phyloP scores from a whole-genome alignment of 2,113 vertebrate genomes.

The Stigmatopora nigra region DNA sequence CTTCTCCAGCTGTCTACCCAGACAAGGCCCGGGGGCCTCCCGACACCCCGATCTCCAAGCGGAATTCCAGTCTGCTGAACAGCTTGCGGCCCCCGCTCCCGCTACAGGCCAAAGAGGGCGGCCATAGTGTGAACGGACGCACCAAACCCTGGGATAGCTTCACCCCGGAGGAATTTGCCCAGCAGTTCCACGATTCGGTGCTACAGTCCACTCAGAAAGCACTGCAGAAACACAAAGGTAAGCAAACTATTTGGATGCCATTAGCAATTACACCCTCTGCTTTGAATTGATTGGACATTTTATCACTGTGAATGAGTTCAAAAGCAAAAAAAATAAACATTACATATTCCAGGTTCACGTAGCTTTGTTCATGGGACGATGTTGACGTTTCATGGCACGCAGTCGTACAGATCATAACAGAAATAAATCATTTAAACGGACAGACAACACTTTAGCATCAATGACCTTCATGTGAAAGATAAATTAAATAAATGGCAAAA shows the following conservation, averaged over 20 bases:
- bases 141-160: conserved; percentile 93
- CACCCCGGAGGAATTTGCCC: conserved; percentile 92
- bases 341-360: too few species aligned
- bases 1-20: conserved; percentile 49
- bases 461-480: too few species aligned
- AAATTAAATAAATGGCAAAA: too few species aligned
- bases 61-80: conserved; percentile 81
- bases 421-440: too few species aligned
- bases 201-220: conserved; percentile 98
- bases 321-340: too few species aligned
- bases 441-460: too few species aligned
- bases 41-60: conserved; percentile 74
- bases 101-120: conserved; percentile 77
- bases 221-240: conserved; percentile 97
- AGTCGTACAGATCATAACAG: too few species aligned
- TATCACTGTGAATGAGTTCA: too few species aligned
- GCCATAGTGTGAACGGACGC: conserved; percentile 82
- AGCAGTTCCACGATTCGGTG: conserved; percentile 97
- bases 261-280: too few species aligned
- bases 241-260: background rate
- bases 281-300: too few species aligned
- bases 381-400: too few species aligned
- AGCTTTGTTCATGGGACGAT: too few species aligned
- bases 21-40: conserved; percentile 76
- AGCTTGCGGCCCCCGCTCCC: conserved; percentile 74